Evolutionary conservation across 1,140 invertebrate species (phyloP).

Genomic region (Diuraphis noxia): DNA sequence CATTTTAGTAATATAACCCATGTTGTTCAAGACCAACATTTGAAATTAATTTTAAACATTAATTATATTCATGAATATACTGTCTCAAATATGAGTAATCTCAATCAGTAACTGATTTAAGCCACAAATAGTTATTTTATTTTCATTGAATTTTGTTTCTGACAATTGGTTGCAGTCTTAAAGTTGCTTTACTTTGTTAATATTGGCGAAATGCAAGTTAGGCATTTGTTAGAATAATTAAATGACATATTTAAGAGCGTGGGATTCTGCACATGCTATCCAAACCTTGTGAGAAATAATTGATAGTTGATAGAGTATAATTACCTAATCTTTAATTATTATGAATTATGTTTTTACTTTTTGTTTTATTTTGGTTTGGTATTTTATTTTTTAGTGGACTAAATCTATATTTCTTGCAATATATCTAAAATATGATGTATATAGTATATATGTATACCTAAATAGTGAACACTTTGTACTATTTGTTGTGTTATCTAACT

Average conservation of each 20-base stretch:
- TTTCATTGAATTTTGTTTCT: too few species aligned
- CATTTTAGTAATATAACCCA: background rate
- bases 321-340: background rate
- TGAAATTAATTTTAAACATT: too few species aligned
- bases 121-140: too few species aligned
- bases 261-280: background rate
- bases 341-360: background rate
- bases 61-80: too few species aligned
- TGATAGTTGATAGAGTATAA: too few species aligned
- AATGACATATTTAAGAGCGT: too few species aligned
- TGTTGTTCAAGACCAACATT: background rate
- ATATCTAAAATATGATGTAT: background rate
- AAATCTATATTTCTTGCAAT: background rate
- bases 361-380: background rate
- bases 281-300: background rate
- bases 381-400: background rate
- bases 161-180: too few species aligned
- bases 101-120: too few species aligned
- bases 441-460: background rate
- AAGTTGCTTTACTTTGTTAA: too few species aligned
- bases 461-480: background rate
- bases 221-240: too few species aligned
- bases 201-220: too few species aligned
- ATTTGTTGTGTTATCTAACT: constrained; percentile 47
- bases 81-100: too few species aligned